A percentile compares a stretch with the other conserved stretches of the same genome.
phyloP scores from a whole-genome alignment of 1,140 invertebrate species.

The Mesaphorura yosii region DNA sequence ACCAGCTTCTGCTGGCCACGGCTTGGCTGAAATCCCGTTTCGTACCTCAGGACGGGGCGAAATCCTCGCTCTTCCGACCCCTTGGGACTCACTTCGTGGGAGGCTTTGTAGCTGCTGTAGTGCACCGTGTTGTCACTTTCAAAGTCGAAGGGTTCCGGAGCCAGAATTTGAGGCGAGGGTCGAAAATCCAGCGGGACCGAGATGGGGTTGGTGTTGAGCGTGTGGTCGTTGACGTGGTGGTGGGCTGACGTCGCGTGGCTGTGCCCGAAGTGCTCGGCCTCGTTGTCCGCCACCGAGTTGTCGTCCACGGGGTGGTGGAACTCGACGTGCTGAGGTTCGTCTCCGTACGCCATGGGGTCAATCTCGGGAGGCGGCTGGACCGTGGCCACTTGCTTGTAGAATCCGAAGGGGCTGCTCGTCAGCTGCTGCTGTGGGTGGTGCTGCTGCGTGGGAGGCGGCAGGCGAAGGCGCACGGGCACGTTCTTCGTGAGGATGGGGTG shows the following conservation, averaged over 20 bases:
- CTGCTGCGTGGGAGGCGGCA: not conserved
- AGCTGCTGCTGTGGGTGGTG: not conserved
- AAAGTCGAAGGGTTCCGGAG: too few relatives aligned
- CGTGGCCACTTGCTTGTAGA: too few relatives aligned
- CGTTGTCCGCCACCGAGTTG: not conserved
- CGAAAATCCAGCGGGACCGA: slow-evolving; percentile 4
- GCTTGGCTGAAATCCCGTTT: not conserved
- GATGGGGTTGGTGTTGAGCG: not conserved
- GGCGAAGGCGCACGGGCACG: not conserved
- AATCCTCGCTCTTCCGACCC: not conserved
- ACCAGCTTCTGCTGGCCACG: not conserved
- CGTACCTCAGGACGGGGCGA: not conserved
- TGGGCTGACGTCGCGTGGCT: not conserved
- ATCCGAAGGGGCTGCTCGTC: too few relatives aligned
- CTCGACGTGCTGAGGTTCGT: not conserved
- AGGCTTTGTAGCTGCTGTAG: not conserved
- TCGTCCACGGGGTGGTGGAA: not conserved
- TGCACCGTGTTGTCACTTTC: not conserved
- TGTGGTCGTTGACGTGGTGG: not conserved
- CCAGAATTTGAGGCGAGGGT: not conserved
- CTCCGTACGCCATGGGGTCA: not conserved
- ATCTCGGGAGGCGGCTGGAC: too few relatives aligned
- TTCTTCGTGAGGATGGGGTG: slow-evolving; percentile 8
- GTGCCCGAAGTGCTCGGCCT: not conserved
- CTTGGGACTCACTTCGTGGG: not conserved